Evolutionary conservation across 2,888 invertebrate genomes (phyloP).

Genomic region (Orthonevra nobilis): DNA sequence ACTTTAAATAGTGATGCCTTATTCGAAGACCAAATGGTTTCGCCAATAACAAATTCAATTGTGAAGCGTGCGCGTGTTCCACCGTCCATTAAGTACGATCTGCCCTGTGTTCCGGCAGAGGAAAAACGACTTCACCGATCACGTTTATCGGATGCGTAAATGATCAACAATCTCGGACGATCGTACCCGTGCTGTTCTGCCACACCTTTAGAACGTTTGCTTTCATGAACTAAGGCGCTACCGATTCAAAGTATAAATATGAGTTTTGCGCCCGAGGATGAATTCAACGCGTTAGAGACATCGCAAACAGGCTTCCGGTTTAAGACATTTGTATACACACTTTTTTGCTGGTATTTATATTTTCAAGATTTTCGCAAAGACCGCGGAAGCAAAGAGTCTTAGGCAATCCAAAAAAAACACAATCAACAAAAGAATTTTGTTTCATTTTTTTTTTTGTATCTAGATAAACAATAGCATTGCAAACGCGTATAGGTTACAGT

Average conservation of each 20-base stretch:
- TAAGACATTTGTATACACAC: too few species aligned
- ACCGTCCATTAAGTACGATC: not conserved
- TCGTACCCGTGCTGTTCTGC: too few species aligned
- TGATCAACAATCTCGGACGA: not conserved
- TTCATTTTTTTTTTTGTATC: not conserved
- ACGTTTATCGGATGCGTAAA: constrained; percentile 32
- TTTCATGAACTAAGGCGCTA: too few species aligned
- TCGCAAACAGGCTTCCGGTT: too few species aligned
- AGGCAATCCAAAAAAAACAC: too few species aligned
- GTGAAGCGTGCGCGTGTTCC: not conserved
- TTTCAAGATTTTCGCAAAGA: too few species aligned
- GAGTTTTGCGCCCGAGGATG: too few species aligned
- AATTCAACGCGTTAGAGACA: not conserved
- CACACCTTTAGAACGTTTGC: too few species aligned
- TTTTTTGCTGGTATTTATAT: too few species aligned
- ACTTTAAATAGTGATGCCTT: not conserved
- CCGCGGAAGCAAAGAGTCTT: not conserved
- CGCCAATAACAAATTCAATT: not conserved
- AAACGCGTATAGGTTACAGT: not conserved
- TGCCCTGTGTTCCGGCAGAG: not conserved
- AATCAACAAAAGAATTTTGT: too few species aligned
- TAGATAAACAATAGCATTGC: constrained; percentile 13
- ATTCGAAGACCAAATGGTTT: not conserved
- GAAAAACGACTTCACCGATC: constrained; percentile 1
- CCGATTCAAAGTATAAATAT: not conserved